Evolutionary conservation across 2,888 invertebrate species (phyloP).

Genomic region (Philereme transversata): DNA sequence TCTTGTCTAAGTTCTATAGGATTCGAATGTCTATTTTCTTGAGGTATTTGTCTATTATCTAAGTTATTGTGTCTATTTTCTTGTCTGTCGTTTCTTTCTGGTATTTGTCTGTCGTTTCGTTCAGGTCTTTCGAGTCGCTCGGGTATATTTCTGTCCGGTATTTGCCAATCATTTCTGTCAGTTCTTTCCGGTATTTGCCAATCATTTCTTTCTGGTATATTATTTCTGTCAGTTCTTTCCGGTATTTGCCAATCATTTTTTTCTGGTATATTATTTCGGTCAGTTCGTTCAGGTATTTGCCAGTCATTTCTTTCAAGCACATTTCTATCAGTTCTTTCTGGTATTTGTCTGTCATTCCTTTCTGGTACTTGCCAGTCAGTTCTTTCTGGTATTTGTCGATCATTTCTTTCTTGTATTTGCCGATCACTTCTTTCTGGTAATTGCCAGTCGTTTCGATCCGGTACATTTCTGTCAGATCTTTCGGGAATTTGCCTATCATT

Average conservation of each 20-base stretch:
- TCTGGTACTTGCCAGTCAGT: slow-evolving; percentile 17
- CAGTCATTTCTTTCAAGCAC: slow-evolving; percentile 30
- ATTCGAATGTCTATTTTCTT: slow-evolving; percentile 33
- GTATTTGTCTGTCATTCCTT: slow-evolving; percentile 35
- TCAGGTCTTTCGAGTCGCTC: slow-evolving; percentile 24
- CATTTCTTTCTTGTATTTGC: slow-evolving; percentile 14
- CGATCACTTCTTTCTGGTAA: slow-evolving; percentile 29
- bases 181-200: slow-evolving; percentile 34
- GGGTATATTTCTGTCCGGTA: slow-evolving; percentile 28
- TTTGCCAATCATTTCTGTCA: slow-evolving; percentile 27
- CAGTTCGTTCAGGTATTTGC: slow-evolving; percentile 29
- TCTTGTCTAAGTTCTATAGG: slow-evolving; percentile 34
- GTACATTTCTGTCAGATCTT: slow-evolving; percentile 19
- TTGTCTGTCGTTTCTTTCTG: slow-evolving; percentile 32
- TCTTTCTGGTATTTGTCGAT: slow-evolving; percentile 32
- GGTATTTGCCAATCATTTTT: slow-evolving; percentile 31
- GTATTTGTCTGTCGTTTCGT: slow-evolving; percentile 28
- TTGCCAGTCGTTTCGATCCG: slow-evolving; percentile 29
- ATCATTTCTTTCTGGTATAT: slow-evolving; percentile 27
- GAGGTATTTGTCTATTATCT: slow-evolving; percentile 39
- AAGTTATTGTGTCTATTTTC: slow-evolving; percentile 9
- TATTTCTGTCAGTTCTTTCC: slow-evolving; percentile 24
- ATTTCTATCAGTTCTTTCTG: slow-evolving; percentile 26
- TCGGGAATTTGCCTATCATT: slow-evolving; percentile 31
- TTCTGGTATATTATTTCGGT: background rate